phyloP scores from a whole-genome alignment of 2,888 invertebrate genomes.

The Metalampra italica region DNA sequence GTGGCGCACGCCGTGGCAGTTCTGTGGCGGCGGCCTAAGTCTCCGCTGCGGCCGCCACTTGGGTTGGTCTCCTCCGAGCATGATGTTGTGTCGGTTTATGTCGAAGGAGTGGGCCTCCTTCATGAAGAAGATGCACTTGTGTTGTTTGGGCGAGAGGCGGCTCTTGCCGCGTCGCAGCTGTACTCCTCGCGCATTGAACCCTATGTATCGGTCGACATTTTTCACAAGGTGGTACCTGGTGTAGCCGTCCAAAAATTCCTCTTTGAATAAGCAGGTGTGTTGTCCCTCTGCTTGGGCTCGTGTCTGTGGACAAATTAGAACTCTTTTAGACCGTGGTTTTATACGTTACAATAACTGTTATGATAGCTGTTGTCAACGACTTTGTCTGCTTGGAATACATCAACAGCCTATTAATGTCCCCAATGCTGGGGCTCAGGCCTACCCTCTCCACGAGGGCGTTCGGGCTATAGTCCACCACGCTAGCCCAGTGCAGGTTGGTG shows the following conservation, averaged over 20 bases:
- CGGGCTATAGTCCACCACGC: too few relatives aligned
- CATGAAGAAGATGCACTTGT: constrained; percentile 81
- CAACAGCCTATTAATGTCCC: too few relatives aligned
- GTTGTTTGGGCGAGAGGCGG: constrained; percentile 56
- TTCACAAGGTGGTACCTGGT: constrained; percentile 81
- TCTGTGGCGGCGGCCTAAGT: constrained; percentile 53
- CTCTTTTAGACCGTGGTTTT: neutral
- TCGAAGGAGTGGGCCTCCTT: constrained; percentile 80
- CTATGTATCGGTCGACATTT: constrained; percentile 79
- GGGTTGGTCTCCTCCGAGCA: constrained; percentile 69
- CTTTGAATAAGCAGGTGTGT: constrained; percentile 81
- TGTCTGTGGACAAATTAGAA: constrained; percentile 48
- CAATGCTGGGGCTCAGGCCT: too few relatives aligned
- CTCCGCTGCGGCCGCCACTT: constrained; percentile 69
- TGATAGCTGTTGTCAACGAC: too few relatives aligned
- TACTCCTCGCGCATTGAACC: constrained; percentile 80
- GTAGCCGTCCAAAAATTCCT: constrained; percentile 81
- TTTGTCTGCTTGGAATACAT: too few relatives aligned
- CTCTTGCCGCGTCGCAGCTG: constrained; percentile 73
- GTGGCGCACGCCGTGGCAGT: constrained; percentile 67
- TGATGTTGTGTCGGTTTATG: constrained; percentile 79
- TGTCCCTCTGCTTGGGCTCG: constrained; percentile 79
- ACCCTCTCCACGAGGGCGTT: too few relatives aligned
- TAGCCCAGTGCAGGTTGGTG: too few relatives aligned
- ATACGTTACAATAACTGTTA: too few relatives aligned